These are phyloP conservation scores for Atta colombica DNA, from an alignment of 1,140 invertebrate species.

Conservation along the genomic window DNA sequence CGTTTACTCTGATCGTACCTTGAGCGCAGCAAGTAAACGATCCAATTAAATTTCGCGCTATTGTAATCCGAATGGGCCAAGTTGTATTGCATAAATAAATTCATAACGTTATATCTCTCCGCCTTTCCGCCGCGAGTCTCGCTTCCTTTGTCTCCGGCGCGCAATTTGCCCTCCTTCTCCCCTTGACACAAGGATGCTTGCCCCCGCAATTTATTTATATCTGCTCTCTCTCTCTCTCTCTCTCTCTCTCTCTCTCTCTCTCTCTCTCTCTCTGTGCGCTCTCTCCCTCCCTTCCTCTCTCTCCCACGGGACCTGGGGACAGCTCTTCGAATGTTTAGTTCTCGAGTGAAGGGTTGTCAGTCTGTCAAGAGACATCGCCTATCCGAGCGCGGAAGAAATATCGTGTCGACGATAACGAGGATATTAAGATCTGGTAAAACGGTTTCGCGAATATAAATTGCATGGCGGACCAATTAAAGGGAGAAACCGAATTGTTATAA, in stretches of 20 bases:
- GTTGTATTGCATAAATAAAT: constrained; percentile 78
- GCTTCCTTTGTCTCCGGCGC: constrained; percentile 71
- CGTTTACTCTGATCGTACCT: constrained; percentile 70
- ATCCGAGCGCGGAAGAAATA: constrained; percentile 52
- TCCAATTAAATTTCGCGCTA: constrained; percentile 78
- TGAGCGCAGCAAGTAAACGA: constrained; percentile 72
- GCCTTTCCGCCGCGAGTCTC: constrained; percentile 68
- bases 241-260: too few species aligned
- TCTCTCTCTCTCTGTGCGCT: not conserved
- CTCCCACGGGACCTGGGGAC: not conserved
- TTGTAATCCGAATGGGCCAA: constrained; percentile 77
- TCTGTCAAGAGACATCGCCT: constrained; percentile 45
- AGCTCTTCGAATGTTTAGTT: constrained; percentile 65
- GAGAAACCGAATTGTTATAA: constrained; percentile 24
- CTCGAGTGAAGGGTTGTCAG: constrained; percentile 67
- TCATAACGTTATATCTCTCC: constrained; percentile 75
- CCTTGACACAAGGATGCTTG: constrained; percentile 31
- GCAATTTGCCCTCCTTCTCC: constrained; percentile 52
- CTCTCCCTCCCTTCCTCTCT: not conserved
- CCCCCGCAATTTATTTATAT: constrained; percentile 73
- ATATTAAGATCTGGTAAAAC: constrained; percentile 56
- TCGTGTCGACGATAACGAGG: constrained; percentile 61
- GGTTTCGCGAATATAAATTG: constrained; percentile 50
- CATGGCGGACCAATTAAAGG: constrained; percentile 48
- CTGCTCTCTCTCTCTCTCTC: constrained; percentile 11